These are phyloP conservation scores for Drosophila infuscata DNA, from an alignment of 2,888 invertebrate species.

Conservation along the genomic window DNA sequence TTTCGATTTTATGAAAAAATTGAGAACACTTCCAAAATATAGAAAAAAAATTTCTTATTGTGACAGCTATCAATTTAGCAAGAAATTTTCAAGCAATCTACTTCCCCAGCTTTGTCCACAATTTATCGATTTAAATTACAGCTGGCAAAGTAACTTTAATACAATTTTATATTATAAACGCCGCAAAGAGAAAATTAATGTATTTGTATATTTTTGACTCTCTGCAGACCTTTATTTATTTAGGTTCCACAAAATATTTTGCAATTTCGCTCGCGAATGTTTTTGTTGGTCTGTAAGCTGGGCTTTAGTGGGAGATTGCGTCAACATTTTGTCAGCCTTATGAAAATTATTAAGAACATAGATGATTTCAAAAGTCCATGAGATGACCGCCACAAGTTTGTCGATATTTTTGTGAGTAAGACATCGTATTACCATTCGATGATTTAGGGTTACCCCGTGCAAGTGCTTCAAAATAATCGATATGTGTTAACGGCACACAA, in stretches of 20 bases:
- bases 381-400: background rate
- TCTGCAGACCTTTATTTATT: background rate
- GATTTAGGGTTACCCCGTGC: constrained; percentile 9
- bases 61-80: background rate
- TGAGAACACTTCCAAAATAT: background rate
- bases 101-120: background rate
- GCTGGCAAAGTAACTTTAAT: background rate
- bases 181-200: background rate
- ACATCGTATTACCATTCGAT: background rate
- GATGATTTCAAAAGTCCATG: background rate
- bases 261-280: background rate
- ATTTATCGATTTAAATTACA: background rate
- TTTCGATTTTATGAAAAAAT: background rate
- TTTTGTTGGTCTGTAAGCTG: background rate
- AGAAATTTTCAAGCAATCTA: background rate
- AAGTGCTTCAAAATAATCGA: background rate
- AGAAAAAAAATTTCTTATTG: background rate
- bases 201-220: background rate
- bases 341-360: background rate
- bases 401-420: background rate
- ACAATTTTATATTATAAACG: background rate
- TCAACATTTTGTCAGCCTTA: background rate
- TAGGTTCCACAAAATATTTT: too few species aligned
- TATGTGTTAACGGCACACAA: background rate
- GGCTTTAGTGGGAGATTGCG: background rate